These are phyloP conservation scores for Plectropomus leopardus DNA, from an alignment of 2,113 vertebrate species.

Conservation along the genomic window DNA sequence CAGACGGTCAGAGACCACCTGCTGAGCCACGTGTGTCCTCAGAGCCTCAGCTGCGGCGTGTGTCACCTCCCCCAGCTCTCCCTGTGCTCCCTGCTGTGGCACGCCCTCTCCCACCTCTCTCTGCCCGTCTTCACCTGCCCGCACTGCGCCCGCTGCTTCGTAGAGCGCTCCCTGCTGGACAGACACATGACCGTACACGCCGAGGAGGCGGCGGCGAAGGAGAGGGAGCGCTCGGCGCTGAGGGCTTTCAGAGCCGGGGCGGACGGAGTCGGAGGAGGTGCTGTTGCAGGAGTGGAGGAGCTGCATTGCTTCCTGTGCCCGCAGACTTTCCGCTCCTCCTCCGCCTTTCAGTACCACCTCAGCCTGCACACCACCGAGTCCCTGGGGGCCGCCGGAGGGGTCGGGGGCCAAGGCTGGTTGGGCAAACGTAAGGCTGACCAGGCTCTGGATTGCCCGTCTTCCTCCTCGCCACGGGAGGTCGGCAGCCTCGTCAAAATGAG, in stretches of 20 bases:
- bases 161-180: slow-evolving; percentile 91
- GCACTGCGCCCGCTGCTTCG: slow-evolving; percentile 91
- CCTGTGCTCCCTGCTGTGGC: slow-evolving; percentile 94
- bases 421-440: slow-evolving; percentile 81
- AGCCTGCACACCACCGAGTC: slow-evolving; percentile 87
- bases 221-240: slow-evolving; percentile 57
- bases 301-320: slow-evolving; percentile 83
- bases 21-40: slow-evolving; percentile 90
- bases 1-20: slow-evolving; percentile 90
- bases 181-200: slow-evolving; percentile 91
- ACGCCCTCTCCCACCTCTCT: slow-evolving; percentile 90
- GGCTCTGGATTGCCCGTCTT: slow-evolving; percentile 67
- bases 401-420: slow-evolving; percentile 43
- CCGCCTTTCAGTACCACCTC: slow-evolving; percentile 91
- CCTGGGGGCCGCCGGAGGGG: background rate
- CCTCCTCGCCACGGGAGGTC: slow-evolving; percentile 70
- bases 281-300: slow-evolving; percentile 53
- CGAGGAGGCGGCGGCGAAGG: slow-evolving; percentile 79
- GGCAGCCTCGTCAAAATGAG: slow-evolving; percentile 67
- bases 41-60: slow-evolving; percentile 89
- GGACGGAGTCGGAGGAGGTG: slow-evolving; percentile 24
- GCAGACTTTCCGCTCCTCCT: slow-evolving; percentile 86
- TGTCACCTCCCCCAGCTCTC: slow-evolving; percentile 91
- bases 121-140: slow-evolving; percentile 93
- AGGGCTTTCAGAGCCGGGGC: slow-evolving; percentile 24